These are phyloP conservation scores for Phrynosoma platyrhinos DNA, from an alignment of 2,113 vertebrate species.

Conservation along the genomic window DNA sequence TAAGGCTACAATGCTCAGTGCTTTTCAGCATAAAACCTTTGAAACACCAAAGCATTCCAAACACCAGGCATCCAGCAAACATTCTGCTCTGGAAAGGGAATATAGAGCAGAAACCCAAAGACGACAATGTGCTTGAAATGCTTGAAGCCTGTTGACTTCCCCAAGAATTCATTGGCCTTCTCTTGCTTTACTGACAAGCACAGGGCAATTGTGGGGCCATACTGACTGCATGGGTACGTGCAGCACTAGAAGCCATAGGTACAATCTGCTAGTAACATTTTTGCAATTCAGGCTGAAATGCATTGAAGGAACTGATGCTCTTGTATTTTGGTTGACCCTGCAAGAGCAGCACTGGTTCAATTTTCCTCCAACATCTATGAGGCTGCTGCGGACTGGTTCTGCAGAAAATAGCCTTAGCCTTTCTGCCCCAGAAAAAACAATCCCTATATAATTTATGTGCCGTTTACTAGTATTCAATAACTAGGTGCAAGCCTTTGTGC, in stretches of 20 bases:
- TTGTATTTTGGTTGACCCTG: background rate
- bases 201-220: background rate
- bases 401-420: background rate
- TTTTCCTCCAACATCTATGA: background rate
- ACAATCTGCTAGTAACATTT: background rate
- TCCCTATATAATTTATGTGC: background rate
- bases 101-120: background rate
- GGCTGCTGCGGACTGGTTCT: background rate
- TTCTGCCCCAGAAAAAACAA: background rate
- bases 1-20: slow-evolving; percentile 21
- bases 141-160: background rate
- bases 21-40: slow-evolving; percentile 18
- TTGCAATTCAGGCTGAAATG: background rate
- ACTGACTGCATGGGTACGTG: background rate
- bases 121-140: background rate
- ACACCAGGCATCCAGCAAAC: background rate
- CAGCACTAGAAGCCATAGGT: background rate
- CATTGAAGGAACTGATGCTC: background rate
- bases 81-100: background rate
- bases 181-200: background rate
- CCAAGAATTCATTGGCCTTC: background rate
- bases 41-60: background rate
- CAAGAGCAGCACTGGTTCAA: background rate
- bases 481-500: too few species aligned
- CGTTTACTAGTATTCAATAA: background rate